These are phyloP conservation scores for Porites evermanni DNA, from an alignment of 92 coral and sea anemone species.

Conservation along the genomic window DNA sequence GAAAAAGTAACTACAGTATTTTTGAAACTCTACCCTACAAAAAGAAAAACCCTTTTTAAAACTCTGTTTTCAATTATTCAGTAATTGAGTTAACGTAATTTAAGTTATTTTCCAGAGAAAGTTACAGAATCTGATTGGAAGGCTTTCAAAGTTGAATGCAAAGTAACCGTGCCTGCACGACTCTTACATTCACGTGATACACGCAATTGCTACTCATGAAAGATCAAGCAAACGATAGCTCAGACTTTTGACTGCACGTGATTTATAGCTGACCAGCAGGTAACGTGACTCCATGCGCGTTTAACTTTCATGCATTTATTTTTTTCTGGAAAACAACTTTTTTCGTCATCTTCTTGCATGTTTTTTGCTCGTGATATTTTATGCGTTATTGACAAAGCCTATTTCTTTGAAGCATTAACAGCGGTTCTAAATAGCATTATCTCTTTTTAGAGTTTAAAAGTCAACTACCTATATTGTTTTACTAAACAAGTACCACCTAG, in stretches of 20 bases:
- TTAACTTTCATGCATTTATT: neutral
- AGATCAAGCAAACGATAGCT: constrained; percentile 13
- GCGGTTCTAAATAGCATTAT: neutral
- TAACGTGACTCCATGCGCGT: constrained; percentile 17
- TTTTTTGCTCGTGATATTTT: neutral
- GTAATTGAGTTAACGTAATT: neutral
- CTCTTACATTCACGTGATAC: neutral
- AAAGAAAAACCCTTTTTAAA: neutral
- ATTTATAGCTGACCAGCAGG: constrained; percentile 50
- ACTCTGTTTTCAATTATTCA: neutral
- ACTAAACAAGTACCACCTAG: constrained; percentile 26
- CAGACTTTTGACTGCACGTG: constrained; percentile 31
- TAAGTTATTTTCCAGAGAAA: constrained; percentile 19
- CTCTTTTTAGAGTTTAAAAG: neutral
- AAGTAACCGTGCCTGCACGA: constrained; percentile 40
- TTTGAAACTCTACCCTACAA: neutral
- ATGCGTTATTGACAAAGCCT: constrained; percentile 18
- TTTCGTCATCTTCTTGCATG: neutral
- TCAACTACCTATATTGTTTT: constrained; percentile 24
- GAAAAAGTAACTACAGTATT: neutral
- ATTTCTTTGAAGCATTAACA: neutral
- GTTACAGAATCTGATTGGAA: neutral
- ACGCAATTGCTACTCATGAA: neutral
- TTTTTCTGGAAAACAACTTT: constrained; percentile 17
- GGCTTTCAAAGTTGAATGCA: constrained; percentile 1